Evolutionary conservation across 2,797 vertebrate species (phyloP).

Genomic region (Sebastiscus tertius): DNA sequence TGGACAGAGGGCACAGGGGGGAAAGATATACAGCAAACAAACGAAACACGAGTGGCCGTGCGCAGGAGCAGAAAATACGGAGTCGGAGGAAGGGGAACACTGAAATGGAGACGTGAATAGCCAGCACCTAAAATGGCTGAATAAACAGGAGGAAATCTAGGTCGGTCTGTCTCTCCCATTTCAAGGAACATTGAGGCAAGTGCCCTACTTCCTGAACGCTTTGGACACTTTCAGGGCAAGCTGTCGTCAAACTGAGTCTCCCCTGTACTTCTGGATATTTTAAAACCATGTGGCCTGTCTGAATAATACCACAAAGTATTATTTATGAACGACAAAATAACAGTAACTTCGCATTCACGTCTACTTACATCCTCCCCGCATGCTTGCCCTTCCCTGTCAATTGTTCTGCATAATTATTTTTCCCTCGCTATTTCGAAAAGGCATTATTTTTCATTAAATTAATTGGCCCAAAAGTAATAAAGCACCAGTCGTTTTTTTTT

Average conservation of each 20-base stretch:
- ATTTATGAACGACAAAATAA: slow-evolving; percentile 32
- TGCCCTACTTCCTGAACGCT: slow-evolving; percentile 73
- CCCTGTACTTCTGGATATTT: slow-evolving; percentile 6
- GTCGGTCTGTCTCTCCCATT: slow-evolving; percentile 72
- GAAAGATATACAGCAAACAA: neutral
- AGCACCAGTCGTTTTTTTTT: slow-evolving; percentile 67
- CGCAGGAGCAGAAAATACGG: neutral
- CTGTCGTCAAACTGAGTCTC: slow-evolving; percentile 40
- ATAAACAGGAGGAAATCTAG: slow-evolving; percentile 75
- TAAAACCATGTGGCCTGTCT: neutral
- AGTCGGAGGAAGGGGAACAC: neutral
- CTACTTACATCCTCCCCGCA: slow-evolving; percentile 17
- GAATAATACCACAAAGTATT: slow-evolving; percentile 16
- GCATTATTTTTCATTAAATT: slow-evolving; percentile 74
- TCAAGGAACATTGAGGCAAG: slow-evolving; percentile 70
- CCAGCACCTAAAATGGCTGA: slow-evolving; percentile 75
- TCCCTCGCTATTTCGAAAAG: slow-evolving; percentile 49
- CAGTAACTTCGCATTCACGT: slow-evolving; percentile 28
- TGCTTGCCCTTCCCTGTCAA: slow-evolving; percentile 58
- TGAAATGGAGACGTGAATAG: slow-evolving; percentile 68
- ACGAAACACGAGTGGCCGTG: neutral
- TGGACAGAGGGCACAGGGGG: neutral
- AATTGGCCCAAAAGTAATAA: slow-evolving; percentile 77
- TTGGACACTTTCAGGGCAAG: slow-evolving; percentile 76
- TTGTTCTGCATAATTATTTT: slow-evolving; percentile 71